Evolutionary conservation across 2,797 vertebrate species (phyloP).

Genomic region (Eptatretus atami): DNA sequence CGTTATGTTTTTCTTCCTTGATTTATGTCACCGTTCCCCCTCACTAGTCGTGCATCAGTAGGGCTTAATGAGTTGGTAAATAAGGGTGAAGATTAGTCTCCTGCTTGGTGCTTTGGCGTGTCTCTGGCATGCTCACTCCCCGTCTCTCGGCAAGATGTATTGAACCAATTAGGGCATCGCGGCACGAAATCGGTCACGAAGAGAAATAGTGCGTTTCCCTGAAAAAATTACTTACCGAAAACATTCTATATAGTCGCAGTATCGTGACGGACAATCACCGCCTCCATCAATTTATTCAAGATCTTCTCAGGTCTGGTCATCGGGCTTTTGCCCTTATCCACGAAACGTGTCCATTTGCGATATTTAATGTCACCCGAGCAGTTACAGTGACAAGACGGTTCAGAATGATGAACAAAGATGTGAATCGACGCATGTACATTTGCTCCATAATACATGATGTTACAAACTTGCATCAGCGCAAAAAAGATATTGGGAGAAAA

Average conservation of each 20-base stretch:
- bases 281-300: background rate
- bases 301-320: background rate
- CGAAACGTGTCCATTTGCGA: too few species aligned
- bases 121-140: constrained; percentile 99
- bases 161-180: constrained; percentile 99
- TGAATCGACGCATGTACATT: too few species aligned
- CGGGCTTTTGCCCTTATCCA: too few species aligned
- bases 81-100: constrained; percentile 98
- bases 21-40: constrained; percentile 99
- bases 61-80: constrained; percentile 99
- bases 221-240: constrained; percentile 4
- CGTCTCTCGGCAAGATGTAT: constrained; percentile 99
- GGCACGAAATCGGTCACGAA: constrained; percentile 63
- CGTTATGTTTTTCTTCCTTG: constrained; percentile 16
- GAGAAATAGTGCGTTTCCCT: constrained; percentile 26
- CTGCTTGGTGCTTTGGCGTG: constrained; percentile 27
- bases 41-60: constrained; percentile 93
- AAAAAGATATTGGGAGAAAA: too few species aligned
- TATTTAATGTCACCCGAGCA: too few species aligned
- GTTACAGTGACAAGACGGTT: too few species aligned
- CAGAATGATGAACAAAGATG: too few species aligned
- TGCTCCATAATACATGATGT: too few species aligned
- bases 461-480: too few species aligned
- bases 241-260: background rate
- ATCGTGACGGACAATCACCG: background rate